These are phyloP conservation scores for Ecliptopera silaceata DNA, from an alignment of 2,888 invertebrate species.

Conservation along the genomic window DNA sequence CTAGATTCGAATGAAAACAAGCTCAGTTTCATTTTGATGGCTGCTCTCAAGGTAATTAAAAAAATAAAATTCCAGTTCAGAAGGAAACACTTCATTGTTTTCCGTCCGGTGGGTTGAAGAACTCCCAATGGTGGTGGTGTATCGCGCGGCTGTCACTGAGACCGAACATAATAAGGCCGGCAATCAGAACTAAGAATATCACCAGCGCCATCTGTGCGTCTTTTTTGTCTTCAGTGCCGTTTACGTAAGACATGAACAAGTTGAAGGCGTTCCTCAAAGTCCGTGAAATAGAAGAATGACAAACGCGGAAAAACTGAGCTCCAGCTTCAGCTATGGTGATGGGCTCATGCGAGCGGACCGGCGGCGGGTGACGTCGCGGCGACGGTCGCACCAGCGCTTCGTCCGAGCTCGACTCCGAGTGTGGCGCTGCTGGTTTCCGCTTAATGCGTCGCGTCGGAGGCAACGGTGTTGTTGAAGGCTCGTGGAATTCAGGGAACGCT, in stretches of 20 bases:
- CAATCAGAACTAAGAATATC: constrained; percentile 90
- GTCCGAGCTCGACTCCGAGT: constrained; percentile 78
- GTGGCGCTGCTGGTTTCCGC: constrained; percentile 63
- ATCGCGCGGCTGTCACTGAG: constrained; percentile 88
- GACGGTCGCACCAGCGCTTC: constrained; percentile 75
- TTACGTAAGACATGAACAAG: constrained; percentile 84
- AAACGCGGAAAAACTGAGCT: constrained; percentile 87
- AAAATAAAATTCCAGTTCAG: not conserved
- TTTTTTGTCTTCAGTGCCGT: constrained; percentile 86
- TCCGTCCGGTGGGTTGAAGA: constrained; percentile 91
- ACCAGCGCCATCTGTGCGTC: constrained; percentile 90
- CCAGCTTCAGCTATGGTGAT: constrained; percentile 87
- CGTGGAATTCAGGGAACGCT: constrained; percentile 60
- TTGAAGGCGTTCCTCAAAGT: constrained; percentile 87
- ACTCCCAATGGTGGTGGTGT: constrained; percentile 94
- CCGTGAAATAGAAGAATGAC: constrained; percentile 85
- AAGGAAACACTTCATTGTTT: constrained; percentile 55
- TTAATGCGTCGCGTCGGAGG: constrained; percentile 77
- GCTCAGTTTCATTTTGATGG: not conserved
- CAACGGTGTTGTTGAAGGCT: constrained; percentile 66
- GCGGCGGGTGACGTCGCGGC: constrained; percentile 63
- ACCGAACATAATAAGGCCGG: constrained; percentile 89
- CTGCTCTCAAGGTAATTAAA: not conserved
- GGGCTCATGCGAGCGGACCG: constrained; percentile 81
- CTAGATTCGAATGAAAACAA: not conserved